phyloP scores from a whole-genome alignment of 2,113 vertebrate genomes.

The Empidonax traillii region DNA sequence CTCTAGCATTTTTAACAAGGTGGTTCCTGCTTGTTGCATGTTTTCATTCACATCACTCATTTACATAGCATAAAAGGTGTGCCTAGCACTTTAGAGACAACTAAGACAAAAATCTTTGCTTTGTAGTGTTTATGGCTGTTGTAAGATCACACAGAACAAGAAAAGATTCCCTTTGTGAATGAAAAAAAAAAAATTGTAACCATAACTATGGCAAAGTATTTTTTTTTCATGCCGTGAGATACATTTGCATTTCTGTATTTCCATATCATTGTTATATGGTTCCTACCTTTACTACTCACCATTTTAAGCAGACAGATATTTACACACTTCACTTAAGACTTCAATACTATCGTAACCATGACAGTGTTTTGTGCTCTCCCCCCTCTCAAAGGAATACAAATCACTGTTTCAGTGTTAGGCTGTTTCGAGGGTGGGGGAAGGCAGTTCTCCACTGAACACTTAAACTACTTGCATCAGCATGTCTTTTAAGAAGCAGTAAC shows the following conservation, averaged over 20 bases:
- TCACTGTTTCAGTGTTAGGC: neutral
- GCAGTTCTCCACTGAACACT: neutral
- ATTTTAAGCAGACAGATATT: neutral
- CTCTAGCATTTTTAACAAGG: conserved; percentile 29
- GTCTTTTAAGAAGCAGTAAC: neutral
- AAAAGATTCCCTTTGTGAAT: neutral
- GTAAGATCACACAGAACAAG: neutral
- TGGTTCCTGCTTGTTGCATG: conserved; percentile 27
- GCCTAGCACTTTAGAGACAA: neutral
- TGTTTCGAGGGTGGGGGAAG: neutral
- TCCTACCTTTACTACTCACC: neutral
- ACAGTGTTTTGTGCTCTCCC: neutral
- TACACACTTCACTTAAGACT: neutral
- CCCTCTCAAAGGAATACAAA: neutral
- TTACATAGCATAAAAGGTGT: neutral
- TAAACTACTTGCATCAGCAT: neutral
- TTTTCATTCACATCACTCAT: conserved; percentile 35
- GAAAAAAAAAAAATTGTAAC: neutral
- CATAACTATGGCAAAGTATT: neutral
- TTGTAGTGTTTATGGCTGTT: neutral
- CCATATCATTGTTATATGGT: neutral
- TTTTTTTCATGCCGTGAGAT: neutral
- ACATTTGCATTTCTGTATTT: neutral
- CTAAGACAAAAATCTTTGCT: neutral
- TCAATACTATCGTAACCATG: neutral